Evolutionary conservation across 2,797 vertebrate species (phyloP).

Genomic region (Micrastur ruficollis): DNA sequence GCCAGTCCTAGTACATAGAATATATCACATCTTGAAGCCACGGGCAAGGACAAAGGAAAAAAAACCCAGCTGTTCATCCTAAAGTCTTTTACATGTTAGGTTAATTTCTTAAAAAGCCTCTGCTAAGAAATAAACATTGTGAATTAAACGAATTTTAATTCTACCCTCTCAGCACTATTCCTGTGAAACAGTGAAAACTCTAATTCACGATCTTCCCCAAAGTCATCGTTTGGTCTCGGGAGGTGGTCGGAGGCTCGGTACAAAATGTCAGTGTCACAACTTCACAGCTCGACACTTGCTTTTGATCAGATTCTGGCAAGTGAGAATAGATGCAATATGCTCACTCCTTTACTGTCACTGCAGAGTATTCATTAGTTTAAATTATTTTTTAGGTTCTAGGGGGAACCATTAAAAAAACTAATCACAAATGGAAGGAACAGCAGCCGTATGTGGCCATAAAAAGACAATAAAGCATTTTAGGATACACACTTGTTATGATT

Average conservation of each 20-base stretch:
- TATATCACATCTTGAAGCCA: background rate
- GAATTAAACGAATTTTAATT: background rate
- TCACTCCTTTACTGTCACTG: background rate
- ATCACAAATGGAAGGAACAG: constrained; percentile 50
- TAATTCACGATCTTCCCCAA: constrained; percentile 14
- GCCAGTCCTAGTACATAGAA: background rate
- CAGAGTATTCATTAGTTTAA: constrained; percentile 66
- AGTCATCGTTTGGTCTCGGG: constrained; percentile 33
- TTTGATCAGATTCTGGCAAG: constrained; percentile 38
- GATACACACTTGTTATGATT: constrained; percentile 55
- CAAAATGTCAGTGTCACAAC: background rate
- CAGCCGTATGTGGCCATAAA: constrained; percentile 52
- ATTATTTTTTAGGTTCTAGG: constrained; percentile 70
- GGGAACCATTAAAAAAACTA: constrained; percentile 69
- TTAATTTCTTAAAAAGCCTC: background rate
- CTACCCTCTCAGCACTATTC: background rate
- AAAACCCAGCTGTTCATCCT: background rate
- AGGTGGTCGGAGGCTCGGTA: constrained; percentile 30
- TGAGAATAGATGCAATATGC: constrained; percentile 16
- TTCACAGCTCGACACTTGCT: constrained; percentile 1
- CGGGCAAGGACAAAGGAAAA: background rate
- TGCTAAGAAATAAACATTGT: background rate
- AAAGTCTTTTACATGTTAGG: background rate
- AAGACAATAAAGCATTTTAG: constrained; percentile 51
- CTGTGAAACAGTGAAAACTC: background rate